phyloP scores from a whole-genome alignment of 2,113 vertebrate species.

The Tyrannus savana region DNA sequence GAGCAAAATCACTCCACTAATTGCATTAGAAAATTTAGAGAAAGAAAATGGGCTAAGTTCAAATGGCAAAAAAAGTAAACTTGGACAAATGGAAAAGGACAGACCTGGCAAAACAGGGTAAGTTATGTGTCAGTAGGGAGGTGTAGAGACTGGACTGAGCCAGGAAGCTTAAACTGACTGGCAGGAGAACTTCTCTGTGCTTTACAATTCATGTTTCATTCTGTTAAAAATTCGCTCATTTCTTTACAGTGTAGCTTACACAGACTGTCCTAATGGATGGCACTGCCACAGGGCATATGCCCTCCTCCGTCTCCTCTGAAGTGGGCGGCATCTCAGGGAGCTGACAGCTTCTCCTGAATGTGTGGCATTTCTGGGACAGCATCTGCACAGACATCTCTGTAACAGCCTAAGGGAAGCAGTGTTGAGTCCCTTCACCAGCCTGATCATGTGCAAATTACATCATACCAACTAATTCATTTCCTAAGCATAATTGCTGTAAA shows the following conservation, averaged over 20 bases:
- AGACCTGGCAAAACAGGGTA: conserved; percentile 1
- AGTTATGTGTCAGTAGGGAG: not conserved
- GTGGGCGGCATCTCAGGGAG: conserved; percentile 11
- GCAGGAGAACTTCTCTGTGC: not conserved
- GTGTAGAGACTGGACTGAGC: not conserved
- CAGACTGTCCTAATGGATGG: conserved; percentile 5
- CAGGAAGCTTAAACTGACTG: not conserved
- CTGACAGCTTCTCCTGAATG: conserved; percentile 13
- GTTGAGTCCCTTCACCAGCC: not conserved
- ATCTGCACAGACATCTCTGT: conserved; percentile 9
- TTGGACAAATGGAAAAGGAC: conserved; percentile 33
- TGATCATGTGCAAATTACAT: conserved; percentile 47
- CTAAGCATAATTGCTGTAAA: conserved; percentile 12
- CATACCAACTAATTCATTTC: conserved; percentile 8
- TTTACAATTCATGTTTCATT: not conserved
- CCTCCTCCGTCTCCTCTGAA: not conserved
- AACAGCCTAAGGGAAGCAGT: conserved; percentile 16
- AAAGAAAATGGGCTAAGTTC: not conserved
- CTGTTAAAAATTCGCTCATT: not conserved
- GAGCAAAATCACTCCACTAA: not conserved
- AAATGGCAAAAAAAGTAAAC: conserved; percentile 17
- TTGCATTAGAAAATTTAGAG: not conserved
- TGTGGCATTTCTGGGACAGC: conserved; percentile 49
- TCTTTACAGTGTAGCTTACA: not conserved
- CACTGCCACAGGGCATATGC: conserved; percentile 6